Evolutionary conservation across 23 tunicate species (phyloP).

Genomic region (Aplidium turbinatum): DNA sequence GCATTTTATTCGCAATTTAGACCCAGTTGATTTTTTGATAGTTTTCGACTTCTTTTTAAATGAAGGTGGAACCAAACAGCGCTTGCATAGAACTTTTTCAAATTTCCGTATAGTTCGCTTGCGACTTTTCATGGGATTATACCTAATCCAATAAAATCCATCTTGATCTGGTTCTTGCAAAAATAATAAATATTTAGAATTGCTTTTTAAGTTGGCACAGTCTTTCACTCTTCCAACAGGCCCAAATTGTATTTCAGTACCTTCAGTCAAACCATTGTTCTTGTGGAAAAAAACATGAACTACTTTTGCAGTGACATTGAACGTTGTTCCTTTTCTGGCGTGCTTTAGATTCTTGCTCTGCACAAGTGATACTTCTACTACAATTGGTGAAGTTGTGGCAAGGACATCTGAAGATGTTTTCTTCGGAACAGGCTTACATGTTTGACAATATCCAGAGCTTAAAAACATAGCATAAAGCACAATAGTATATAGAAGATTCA

Average conservation of each 20-base stretch:
- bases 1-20: conserved; percentile 24
- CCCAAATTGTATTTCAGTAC: conserved; percentile 3
- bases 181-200: conserved; percentile 8
- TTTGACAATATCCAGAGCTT: background rate
- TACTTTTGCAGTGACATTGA: conserved; percentile 20
- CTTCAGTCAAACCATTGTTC: background rate
- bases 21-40: conserved; percentile 10
- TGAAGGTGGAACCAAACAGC: conserved; percentile 18
- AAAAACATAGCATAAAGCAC: background rate
- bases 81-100: conserved; percentile 12
- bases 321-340: background rate
- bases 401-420: background rate
- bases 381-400: conserved; percentile 6
- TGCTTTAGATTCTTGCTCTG: background rate
- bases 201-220: background rate
- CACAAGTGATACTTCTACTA: background rate
- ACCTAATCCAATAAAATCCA: background rate
- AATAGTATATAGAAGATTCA: background rate
- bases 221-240: conserved; percentile 6
- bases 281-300: background rate
- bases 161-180: background rate
- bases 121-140: conserved; percentile 16
- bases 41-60: conserved; percentile 17
- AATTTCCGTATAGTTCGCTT: background rate
- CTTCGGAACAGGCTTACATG: conserved; percentile 2